Evolutionary conservation across 2,797 vertebrate genomes (phyloP).

Genomic region (Avahi laniger): DNA sequence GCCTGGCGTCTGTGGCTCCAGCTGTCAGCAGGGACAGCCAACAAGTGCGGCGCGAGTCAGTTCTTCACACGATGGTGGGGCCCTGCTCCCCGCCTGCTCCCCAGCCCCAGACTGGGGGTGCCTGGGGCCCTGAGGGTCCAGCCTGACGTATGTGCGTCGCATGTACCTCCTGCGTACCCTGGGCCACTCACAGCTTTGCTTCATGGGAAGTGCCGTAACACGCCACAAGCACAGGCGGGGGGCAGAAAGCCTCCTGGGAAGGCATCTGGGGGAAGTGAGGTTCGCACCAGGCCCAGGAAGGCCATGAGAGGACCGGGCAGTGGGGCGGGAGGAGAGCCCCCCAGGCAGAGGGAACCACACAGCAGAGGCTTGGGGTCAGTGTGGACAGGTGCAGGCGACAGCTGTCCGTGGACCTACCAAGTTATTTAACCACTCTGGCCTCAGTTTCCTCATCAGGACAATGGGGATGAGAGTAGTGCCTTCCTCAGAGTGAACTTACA

Average conservation of each 20-base stretch:
- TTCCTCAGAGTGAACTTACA: background rate
- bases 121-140: rapidly evolving
- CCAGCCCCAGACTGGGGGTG: background rate
- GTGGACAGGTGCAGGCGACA: background rate
- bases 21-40: background rate
- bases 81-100: background rate
- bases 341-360: background rate
- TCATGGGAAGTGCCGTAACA: background rate
- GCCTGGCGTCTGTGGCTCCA: constrained; percentile 31
- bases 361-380: background rate
- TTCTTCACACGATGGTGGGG: rapidly evolving
- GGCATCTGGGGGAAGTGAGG: background rate
- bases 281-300: background rate
- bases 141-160: rapidly evolving
- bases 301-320: background rate
- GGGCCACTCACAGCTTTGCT: background rate
- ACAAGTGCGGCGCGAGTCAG: background rate
- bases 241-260: background rate
- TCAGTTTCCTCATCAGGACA: background rate
- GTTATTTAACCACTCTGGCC: background rate
- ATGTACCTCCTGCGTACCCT: rapidly evolving
- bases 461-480: background rate
- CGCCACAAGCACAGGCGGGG: background rate
- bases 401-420: rapidly evolving
- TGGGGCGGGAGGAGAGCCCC: too few relatives aligned